Evolutionary conservation across 1,140 invertebrate genomes (phyloP), one percentile per base, ranked within the genome.

Genomic region (Thaumetopoea pityocampa): DNA sequence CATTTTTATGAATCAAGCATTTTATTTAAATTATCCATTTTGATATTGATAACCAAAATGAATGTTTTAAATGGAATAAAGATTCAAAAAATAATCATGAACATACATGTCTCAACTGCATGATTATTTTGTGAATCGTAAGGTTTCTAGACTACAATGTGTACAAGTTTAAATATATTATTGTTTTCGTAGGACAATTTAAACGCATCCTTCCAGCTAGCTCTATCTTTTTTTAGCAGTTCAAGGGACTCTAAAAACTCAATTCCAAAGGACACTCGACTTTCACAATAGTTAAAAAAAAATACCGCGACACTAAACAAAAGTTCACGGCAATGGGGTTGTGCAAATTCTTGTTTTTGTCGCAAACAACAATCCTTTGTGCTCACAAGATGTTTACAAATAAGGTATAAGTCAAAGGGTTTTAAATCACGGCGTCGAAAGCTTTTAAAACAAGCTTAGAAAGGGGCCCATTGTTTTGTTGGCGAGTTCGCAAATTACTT

Each of bases 371-470:
- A 44, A 64, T 60, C 74, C 73, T 84, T 84, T 84, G 74, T 84
- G 58, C 60, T 58, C 40, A 52, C 41, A 53, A 51, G 52, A 65
- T 84, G 80, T 84, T 84, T 84, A 81, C 80, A 78, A 81, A 80
- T 73, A 80, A 67, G 53, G 65, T 67, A 51, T 67, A 63, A 72
- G 65, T 77, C 77, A 80, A 81, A 84, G 80, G 80, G 78, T 82
- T 80, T 81, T 84, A 84, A 82, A 84, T 84, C 77, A 82, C 66
- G 53, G 69, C 53, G 77, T 80, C 65, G 76, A 80, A 76, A 84
- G 78, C 68, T 80, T 74, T 81, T 69, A 70, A 80, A 84, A 80
- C 71, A 80, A 71, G 63, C 69, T 84, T 74, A 82, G 77, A 81
- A 80, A 57, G 61, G 57, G 45, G 59, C 34, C 59, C 59, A 77